These are phyloP conservation scores for Gila orcuttii DNA, from an alignment of 2,113 vertebrate species.

Conservation along the genomic window DNA sequence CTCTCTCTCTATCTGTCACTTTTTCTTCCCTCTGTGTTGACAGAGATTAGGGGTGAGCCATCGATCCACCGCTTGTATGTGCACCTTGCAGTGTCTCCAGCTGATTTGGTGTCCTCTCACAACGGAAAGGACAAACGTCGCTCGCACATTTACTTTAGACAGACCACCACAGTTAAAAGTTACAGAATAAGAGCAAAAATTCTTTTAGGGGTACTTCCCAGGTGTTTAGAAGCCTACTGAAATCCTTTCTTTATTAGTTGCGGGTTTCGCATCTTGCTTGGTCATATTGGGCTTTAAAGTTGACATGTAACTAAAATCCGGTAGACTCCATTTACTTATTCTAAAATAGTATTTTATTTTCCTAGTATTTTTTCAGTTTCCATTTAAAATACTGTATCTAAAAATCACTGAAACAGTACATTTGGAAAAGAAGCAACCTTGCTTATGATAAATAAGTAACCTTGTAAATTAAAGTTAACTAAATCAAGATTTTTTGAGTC, in stretches of 20 bases:
- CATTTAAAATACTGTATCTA: neutral
- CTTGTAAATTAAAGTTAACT: too few species aligned
- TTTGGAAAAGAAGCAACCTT: too few species aligned
- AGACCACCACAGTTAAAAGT: slow-evolving; percentile 11
- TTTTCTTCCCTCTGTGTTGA: slow-evolving; percentile 50
- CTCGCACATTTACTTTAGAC: slow-evolving; percentile 14
- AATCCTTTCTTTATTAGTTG: neutral
- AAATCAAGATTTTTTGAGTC: neutral
- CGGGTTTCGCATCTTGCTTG: neutral
- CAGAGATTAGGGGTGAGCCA: slow-evolving; percentile 48
- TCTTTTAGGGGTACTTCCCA: neutral
- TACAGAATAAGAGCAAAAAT: neutral
- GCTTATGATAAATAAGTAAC: too few species aligned
- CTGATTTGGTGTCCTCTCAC: slow-evolving; percentile 39
- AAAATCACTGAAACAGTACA: too few species aligned
- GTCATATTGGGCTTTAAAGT: neutral
- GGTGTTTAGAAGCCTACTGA: neutral
- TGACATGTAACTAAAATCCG: neutral
- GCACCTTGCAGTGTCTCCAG: slow-evolving; percentile 24
- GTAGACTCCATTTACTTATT: too few species aligned
- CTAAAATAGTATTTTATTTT: neutral
- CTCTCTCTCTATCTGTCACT: neutral
- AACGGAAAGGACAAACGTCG: slow-evolving; percentile 21
- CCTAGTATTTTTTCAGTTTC: neutral
- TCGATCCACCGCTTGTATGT: slow-evolving; percentile 33